Percentiles rank a stretch among this genome's conserved stretches.
Conservation (phyloP, 2,113 vertebrate species). For the Takifugu flavidus region DNA sequence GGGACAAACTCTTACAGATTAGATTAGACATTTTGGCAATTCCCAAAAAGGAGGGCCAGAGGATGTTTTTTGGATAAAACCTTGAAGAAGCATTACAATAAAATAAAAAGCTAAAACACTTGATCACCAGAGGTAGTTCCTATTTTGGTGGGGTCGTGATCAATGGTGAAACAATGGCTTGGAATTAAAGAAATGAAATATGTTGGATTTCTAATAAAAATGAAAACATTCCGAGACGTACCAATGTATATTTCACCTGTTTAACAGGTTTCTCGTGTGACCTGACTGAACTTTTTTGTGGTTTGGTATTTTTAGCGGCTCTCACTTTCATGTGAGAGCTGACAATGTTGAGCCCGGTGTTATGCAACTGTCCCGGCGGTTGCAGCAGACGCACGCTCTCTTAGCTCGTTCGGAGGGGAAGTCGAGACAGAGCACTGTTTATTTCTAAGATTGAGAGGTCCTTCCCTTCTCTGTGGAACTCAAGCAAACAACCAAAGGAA, state of each 20-base stretch:
- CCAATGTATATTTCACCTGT: too few species aligned
- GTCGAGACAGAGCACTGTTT: constrained; percentile 42
- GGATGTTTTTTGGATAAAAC: background rate
- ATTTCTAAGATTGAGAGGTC: constrained; percentile 57
- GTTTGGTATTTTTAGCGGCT: too few species aligned
- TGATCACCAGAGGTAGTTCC: too few species aligned
- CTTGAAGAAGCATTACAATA: background rate
- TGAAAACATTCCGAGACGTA: too few species aligned
- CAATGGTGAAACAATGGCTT: too few species aligned
- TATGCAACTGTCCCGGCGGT: constrained; percentile 31
- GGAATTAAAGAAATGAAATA: too few species aligned
- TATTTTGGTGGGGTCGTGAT: too few species aligned
- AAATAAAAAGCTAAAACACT: background rate
- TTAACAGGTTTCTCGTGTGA: too few species aligned
- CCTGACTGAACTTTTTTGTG: too few species aligned
- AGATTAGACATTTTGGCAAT: constrained; percentile 19
- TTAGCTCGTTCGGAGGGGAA: constrained; percentile 44
- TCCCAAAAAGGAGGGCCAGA: background rate
- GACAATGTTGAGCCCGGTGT: constrained; percentile 2
- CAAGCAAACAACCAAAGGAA: constrained; percentile 46
- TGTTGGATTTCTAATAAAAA: too few species aligned
- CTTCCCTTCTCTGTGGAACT: constrained; percentile 43
- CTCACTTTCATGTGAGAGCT: background rate
- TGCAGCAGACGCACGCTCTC: constrained; percentile 14
- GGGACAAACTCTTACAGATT: constrained; percentile 26